Base-by-base conservation (phyloP, 2,888 invertebrate genomes). In the Sceliomorpha sp. region DNA sequence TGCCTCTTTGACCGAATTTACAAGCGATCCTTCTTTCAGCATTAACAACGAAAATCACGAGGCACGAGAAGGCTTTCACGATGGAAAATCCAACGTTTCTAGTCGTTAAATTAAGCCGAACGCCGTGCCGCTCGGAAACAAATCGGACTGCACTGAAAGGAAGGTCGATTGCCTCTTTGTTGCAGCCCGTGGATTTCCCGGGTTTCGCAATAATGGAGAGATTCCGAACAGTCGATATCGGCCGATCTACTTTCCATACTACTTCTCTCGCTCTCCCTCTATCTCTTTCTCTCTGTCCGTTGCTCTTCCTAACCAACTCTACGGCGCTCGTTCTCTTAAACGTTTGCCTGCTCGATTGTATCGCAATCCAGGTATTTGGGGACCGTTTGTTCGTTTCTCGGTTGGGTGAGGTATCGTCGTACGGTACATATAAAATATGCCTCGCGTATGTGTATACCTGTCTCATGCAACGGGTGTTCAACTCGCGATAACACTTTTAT, bases 101-200 rank as follows among this genome's bases (percentile, higher is more conserved):
- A 70, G 68, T 74, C 75, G 78, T 79, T 77, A 79, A 76, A 80
- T 82, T 77, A 80, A 82, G 73, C 74, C 70, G 71, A 80, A 77
- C 67, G 47, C 42, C 36, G 63, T 75, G 51, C 70, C 64, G 53
- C 63, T 68, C 62, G 75, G 73, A 80, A 79, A 77, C 78, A 79
- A 76, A 79, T 80, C 70, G 68, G 69, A 55, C 55, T 50, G 29
- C 27, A 37, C 40, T 34, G 62, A 53, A 58, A 72, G 64, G 44
- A 70, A 67, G 60, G 67, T 64, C 72, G 73, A 74, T 73, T 76
- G 73, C 70, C 72, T 62, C 73, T 70, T 76, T 74, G 71, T 75
- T 73, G 66, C 37, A 62, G 59, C 2, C 51, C 39, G 60, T 29
- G 48, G 64, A 59, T 58, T 64, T 50, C 24, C 37, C 34, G 56